Evolutionary conservation across 2,888 invertebrate species (phyloP).

Genomic region (Chloromyia formosa): DNA sequence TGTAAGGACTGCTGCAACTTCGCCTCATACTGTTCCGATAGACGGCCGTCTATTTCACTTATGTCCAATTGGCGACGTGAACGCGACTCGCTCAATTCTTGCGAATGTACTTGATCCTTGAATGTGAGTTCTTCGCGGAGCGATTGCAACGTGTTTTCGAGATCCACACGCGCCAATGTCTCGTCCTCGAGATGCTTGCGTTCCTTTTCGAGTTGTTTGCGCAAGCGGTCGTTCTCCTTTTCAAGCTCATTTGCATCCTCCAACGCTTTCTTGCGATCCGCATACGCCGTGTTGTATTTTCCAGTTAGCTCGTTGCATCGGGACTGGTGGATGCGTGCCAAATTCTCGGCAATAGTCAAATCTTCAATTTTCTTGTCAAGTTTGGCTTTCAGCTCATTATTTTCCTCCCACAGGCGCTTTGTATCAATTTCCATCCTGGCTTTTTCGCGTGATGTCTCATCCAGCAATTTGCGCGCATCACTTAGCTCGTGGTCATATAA

Average conservation of each 20-base stretch:
- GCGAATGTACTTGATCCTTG: conserved; percentile 86
- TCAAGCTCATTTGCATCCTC: conserved; percentile 80
- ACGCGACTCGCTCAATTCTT: conserved; percentile 89
- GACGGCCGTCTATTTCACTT: conserved; percentile 91
- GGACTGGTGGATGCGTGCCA: conserved; percentile 70
- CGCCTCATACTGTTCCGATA: conserved; percentile 92
- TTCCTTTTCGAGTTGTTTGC: conserved; percentile 79
- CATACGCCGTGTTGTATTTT: conserved; percentile 79
- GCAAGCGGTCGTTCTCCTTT: conserved; percentile 78
- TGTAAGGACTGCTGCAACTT: conserved; percentile 90
- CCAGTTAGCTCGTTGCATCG: conserved; percentile 72
- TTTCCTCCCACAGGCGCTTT: conserved; percentile 85
- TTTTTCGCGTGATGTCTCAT: conserved; percentile 91
- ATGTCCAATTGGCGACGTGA: conserved; percentile 90
- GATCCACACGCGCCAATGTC: conserved; percentile 89
- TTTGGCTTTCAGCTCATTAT: conserved; percentile 76
- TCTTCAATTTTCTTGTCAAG: conserved; percentile 63
- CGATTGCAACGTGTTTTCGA: conserved; percentile 92
- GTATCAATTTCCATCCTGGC: conserved; percentile 93
- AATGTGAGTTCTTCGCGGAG: conserved; percentile 91
- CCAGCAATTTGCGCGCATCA: conserved; percentile 85
- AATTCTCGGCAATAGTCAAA: conserved; percentile 60
- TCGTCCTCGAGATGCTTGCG: conserved; percentile 93
- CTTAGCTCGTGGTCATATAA: conserved; percentile 92
- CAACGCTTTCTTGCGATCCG: conserved; percentile 82